These are phyloP conservation scores for Drosophila greeni DNA, from an alignment of 2,888 invertebrate species.

Conservation along the genomic window DNA sequence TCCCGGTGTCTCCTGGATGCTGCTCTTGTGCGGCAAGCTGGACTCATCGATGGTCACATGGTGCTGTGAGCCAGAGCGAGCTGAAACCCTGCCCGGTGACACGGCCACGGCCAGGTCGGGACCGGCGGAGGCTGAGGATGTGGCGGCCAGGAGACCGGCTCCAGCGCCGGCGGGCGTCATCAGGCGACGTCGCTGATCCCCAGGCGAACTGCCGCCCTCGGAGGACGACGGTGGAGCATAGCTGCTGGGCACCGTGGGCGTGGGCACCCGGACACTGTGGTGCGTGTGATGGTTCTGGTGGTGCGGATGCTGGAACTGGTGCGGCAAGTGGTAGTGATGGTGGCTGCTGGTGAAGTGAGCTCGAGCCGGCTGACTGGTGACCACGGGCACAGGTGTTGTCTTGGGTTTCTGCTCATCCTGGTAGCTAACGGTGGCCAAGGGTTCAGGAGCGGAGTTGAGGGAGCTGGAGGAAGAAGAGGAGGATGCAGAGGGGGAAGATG, in stretches of 20 bases:
- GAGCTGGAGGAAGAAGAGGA: slow-evolving; percentile 51
- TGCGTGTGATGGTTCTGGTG: slow-evolving; percentile 77
- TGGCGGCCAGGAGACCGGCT: slow-evolving; percentile 19
- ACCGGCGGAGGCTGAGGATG: slow-evolving; percentile 12
- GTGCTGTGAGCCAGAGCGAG: slow-evolving; percentile 76
- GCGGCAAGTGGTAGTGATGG: slow-evolving; percentile 77
- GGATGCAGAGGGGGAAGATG: slow-evolving; percentile 31
- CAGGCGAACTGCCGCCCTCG: slow-evolving; percentile 35
- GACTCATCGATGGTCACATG: slow-evolving; percentile 79
- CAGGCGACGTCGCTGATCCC: slow-evolving; percentile 28
- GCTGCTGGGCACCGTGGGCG: slow-evolving; percentile 73
- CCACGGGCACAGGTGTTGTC: slow-evolving; percentile 42
- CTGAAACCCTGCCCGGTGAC: slow-evolving; percentile 80
- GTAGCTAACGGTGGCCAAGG: slow-evolving; percentile 56
- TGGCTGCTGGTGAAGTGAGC: slow-evolving; percentile 75
- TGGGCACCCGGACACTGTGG: slow-evolving; percentile 73
- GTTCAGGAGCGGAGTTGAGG: slow-evolving; percentile 3
- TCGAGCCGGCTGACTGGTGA: slow-evolving; percentile 60
- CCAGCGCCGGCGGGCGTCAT: slow-evolving; percentile 8
- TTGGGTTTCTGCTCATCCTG: slow-evolving; percentile 59
- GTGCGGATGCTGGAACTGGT: slow-evolving; percentile 77
- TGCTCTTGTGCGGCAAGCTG: slow-evolving; percentile 70
- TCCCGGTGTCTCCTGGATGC: slow-evolving; percentile 53
- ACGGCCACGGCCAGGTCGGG: slow-evolving; percentile 71
- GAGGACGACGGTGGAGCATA: slow-evolving; percentile 45